Evolutionary conservation across 2,797 vertebrate species (phyloP).

Genomic region (Semaprochilodus insignis): DNA sequence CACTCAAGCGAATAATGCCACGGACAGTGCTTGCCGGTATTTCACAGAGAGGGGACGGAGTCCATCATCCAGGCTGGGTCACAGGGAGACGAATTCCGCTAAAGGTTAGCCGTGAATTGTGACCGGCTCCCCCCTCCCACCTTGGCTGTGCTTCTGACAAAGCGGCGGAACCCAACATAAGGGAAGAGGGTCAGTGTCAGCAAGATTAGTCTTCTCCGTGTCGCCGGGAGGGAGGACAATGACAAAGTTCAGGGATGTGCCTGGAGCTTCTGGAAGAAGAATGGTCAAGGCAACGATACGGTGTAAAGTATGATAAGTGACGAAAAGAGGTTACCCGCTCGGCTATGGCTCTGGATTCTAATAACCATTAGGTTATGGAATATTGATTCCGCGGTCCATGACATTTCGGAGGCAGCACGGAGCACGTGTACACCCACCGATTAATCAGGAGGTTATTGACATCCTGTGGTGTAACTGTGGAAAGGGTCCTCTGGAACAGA

Average conservation of each 20-base stretch:
- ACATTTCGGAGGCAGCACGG: constrained; percentile 20
- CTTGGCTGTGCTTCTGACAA: constrained; percentile 58
- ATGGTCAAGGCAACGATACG: constrained; percentile 36
- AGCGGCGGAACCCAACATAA: constrained; percentile 54
- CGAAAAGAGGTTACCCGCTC: constrained; percentile 33
- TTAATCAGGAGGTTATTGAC: constrained; percentile 34
- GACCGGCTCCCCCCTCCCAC: constrained; percentile 48
- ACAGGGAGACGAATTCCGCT: constrained; percentile 71
- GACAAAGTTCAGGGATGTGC: constrained; percentile 39
- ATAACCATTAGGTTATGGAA: constrained; percentile 29
- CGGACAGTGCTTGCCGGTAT: constrained; percentile 67
- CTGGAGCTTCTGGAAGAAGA: constrained; percentile 39
- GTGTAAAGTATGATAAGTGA: constrained; percentile 30
- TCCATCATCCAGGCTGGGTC: constrained; percentile 74
- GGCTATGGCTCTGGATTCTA: constrained; percentile 18
- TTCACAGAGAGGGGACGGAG: constrained; percentile 68
- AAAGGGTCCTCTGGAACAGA: constrained; percentile 22
- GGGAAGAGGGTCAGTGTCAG: constrained; percentile 54
- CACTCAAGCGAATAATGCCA: constrained; percentile 75
- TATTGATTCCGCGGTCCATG: constrained; percentile 25
- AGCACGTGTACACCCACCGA: constrained; percentile 21
- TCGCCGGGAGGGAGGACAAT: constrained; percentile 30
- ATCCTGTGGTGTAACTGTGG: constrained; percentile 22
- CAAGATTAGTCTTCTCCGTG: constrained; percentile 54
- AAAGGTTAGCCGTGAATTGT: constrained; percentile 67